Percentiles rank a stretch among this genome's conserved stretches.
phyloP scores from a whole-genome alignment of 2,888 invertebrate species.

The Lasioglossum pauxillum region DNA sequence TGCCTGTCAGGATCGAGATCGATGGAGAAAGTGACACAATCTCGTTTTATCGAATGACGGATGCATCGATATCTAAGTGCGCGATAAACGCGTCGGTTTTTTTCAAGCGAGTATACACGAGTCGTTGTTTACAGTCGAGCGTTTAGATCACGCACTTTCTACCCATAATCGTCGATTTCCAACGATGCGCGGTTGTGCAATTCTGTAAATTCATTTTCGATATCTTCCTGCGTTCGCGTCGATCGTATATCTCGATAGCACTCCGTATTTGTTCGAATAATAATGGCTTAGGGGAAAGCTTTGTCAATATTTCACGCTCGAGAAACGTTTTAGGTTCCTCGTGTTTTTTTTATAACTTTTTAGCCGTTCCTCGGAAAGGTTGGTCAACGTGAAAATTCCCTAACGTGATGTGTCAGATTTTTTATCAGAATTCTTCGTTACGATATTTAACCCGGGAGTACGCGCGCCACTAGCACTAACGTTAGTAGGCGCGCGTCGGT shows the following conservation, averaged over 20 bases:
- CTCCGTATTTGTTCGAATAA: not conserved
- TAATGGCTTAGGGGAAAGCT: not conserved
- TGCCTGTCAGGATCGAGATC: not conserved
- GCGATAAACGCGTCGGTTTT: not conserved
- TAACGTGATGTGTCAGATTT: not conserved
- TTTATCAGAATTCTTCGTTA: not conserved
- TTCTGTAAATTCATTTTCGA: not conserved
- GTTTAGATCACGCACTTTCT: not conserved
- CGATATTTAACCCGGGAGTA: no score
- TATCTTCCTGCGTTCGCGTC: not conserved
- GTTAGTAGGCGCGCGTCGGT: no score
- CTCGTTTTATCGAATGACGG: not conserved
- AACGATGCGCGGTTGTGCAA: not conserved
- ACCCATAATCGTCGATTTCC: not conserved
- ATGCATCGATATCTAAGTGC: not conserved
- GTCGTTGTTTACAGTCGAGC: not conserved
- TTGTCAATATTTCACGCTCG: not conserved
- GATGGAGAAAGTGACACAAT: not conserved
- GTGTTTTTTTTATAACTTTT: not conserved
- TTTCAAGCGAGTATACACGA: not conserved
- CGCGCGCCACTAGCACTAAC: no score
- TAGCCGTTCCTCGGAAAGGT: not conserved
- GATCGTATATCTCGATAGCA: not conserved
- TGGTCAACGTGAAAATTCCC: not conserved
- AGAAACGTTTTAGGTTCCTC: not conserved